Evolutionary conservation across 2,888 invertebrate genomes (phyloP).

Genomic region (Stomorhina lunata): DNA sequence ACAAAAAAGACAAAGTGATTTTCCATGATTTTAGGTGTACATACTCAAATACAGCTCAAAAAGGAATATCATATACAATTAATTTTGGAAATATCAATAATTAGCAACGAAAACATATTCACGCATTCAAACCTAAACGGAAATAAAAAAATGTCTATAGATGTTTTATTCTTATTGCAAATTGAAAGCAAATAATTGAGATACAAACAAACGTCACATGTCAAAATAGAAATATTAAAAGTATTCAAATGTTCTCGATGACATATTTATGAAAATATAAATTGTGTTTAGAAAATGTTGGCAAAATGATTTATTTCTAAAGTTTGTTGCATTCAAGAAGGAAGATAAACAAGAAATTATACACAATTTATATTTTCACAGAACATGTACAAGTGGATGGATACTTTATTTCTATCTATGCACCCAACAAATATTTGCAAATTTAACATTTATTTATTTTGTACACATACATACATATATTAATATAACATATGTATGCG

Average conservation of each 20-base stretch:
- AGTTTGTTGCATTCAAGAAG: neutral
- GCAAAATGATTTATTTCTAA: neutral
- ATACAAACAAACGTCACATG: too few relatives aligned
- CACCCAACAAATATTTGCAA: too few relatives aligned
- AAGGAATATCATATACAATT: neutral
- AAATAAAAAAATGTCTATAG: neutral
- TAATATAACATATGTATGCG: neutral
- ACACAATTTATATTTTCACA: conserved; percentile 1
- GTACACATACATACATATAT: neutral
- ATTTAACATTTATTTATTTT: too few relatives aligned
- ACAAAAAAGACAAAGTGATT: neutral
- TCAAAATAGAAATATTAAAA: too few relatives aligned
- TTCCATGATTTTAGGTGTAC: neutral
- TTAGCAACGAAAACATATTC: neutral
- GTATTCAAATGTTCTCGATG: too few relatives aligned
- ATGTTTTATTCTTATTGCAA: too few relatives aligned
- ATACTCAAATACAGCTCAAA: neutral
- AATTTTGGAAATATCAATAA: neutral
- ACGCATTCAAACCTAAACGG: too few relatives aligned
- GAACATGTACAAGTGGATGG: too few relatives aligned
- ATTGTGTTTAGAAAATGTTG: neutral
- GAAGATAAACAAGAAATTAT: conserved; percentile 11
- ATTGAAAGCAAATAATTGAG: too few relatives aligned
- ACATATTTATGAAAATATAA: too few relatives aligned
- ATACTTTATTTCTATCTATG: too few relatives aligned